phyloP scores from a whole-genome alignment of 2,797 vertebrate species.

The Linurgus olivaceus region DNA sequence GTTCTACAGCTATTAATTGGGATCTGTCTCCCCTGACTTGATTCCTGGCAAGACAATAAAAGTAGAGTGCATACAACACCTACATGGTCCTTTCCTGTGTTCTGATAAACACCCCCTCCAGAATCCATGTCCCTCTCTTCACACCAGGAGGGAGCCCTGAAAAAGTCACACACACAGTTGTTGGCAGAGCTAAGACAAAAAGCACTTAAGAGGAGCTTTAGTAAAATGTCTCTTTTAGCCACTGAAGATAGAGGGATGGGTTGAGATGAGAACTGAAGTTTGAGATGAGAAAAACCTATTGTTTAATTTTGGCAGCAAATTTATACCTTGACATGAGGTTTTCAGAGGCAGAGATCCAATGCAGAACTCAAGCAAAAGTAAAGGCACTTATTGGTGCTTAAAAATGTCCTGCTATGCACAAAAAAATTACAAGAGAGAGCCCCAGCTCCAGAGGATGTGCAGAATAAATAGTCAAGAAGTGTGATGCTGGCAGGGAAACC shows the following conservation, averaged over 20 bases:
- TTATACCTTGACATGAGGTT: neutral
- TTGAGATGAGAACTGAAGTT: neutral
- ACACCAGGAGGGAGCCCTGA: neutral
- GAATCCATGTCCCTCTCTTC: neutral
- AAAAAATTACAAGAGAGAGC: neutral
- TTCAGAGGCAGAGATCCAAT: neutral
- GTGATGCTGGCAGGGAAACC: neutral
- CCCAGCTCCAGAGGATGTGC: neutral
- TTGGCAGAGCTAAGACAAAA: neutral
- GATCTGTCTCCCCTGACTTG: neutral
- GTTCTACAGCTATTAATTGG: neutral
- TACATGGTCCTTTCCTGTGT: neutral
- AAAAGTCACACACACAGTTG: neutral
- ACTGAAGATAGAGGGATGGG: neutral
- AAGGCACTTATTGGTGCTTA: neutral
- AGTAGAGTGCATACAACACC: neutral
- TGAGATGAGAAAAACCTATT: neutral
- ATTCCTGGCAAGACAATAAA: neutral
- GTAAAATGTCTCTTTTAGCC: fast-evolving
- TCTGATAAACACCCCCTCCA: neutral
- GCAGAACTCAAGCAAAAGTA: neutral
- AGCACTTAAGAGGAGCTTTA: neutral
- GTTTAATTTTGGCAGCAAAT: neutral
- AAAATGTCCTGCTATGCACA: neutral
- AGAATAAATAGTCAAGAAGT: neutral